Evolutionary conservation across 1,140 invertebrate species (phyloP).

Genomic region (Gonatopus flavifemur): DNA sequence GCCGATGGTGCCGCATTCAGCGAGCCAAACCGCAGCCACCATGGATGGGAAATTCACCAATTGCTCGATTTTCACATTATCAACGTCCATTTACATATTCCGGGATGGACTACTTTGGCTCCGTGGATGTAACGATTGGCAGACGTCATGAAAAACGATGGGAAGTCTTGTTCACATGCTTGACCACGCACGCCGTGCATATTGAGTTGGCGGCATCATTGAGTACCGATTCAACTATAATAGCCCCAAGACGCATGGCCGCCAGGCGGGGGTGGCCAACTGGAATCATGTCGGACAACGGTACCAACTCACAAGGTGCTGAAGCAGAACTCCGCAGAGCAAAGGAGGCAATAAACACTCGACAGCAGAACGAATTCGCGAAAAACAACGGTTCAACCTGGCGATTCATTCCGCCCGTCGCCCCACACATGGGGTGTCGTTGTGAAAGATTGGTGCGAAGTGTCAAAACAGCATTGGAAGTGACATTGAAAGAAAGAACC

Average conservation of each 20-base stretch:
- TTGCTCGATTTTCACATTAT: background rate
- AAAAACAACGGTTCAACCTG: conserved; percentile 13
- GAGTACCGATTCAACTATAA: conserved; percentile 28
- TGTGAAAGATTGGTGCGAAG: conserved; percentile 30
- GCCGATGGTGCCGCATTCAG: background rate
- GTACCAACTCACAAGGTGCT: conserved; percentile 41
- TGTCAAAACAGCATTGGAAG: conserved; percentile 23
- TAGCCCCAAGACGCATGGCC: conserved; percentile 34
- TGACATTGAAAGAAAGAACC: conserved; percentile 13
- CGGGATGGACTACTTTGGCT: conserved; percentile 18
- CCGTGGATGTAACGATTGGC: conserved; percentile 16
- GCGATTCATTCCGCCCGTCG: conserved; percentile 32
- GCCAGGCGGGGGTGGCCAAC: conserved; percentile 17
- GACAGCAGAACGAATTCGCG: background rate
- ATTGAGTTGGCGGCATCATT: conserved; percentile 28
- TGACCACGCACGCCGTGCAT: conserved; percentile 29
- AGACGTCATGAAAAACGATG: conserved; percentile 27
- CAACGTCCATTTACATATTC: conserved; percentile 5
- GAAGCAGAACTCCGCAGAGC: conserved; percentile 21
- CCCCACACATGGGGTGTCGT: conserved; percentile 35
- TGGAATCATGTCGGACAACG: conserved; percentile 34
- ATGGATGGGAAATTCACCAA: background rate
- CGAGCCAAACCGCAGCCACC: background rate
- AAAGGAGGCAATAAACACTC: conserved; percentile 4
- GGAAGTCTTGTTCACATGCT: conserved; percentile 31